Evolutionary conservation across 2,888 invertebrate genomes (phyloP), one percentile per base, ranked within the genome.

Genomic region (Drosophila buzzatii): DNA sequence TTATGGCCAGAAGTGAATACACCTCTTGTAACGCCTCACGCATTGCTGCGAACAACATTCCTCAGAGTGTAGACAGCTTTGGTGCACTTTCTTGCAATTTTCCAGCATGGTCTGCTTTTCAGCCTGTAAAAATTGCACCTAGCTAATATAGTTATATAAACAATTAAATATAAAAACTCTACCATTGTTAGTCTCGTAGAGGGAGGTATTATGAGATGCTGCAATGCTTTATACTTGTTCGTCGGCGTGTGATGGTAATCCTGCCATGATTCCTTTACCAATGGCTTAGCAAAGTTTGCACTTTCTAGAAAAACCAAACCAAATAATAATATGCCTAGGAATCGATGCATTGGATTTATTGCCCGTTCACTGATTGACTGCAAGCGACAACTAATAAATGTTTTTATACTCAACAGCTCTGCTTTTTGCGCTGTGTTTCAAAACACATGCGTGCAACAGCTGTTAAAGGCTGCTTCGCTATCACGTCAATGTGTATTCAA

Each of bases 151-250:
- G 7, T 18, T 12, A 2, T 33, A 6, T 41, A 14, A 14, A 31
- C 18, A n/a, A 3, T 2, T 23, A 23, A 8, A 27, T 37, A 37
- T 23, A 16, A 23, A 2, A 2, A 2, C 14, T 12, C 41, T 39
- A 65, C 65, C 65, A 6, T 0, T 10, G 66, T 20, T 5, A 65
- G 31, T 12, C 52, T 65, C 5, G 3, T 6, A n/a, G 47, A 39
- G 8, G 47, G 58, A 2, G 0, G 27, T 39, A 59, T 59, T 9
- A 59, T n/a, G 7, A 47, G 8, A 12, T 2, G n/a, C 33, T 39
- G 1, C 8, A 59, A 18, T 9, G 9, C 8, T 1, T 16, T 39
- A 5, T 5, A 1, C 4, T 37, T 45, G 7, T 58, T 45, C n/a
- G 20, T 23, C n/a, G 23, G 2, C n/a, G 23, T 35, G n/a, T 10